Base-by-base conservation (phyloP, 2,113 vertebrate genomes). In the Anhinga rufa region DNA sequence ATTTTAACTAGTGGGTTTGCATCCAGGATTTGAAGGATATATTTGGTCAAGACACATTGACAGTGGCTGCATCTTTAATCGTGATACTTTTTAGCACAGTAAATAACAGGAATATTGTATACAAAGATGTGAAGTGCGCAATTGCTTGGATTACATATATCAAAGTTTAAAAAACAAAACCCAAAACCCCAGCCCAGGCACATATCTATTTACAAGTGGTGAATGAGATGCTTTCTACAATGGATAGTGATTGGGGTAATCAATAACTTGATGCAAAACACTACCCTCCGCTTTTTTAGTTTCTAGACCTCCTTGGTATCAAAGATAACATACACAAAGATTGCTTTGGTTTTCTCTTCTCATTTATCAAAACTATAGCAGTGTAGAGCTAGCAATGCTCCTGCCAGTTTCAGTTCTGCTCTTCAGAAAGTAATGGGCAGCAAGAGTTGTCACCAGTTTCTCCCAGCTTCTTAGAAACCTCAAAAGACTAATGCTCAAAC, bases 351-450 rank as follows among this genome's bases (percentile, higher is more conserved):
- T 91, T 91, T 93, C 83, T 76, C 26, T 76, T 84, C 75, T 77
- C 26, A 44, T 91, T 93, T 90, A 65, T 74, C 81, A 80, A 51
- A 72, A 54, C 11, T 4, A 9, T 1, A 70, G 46, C 49, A 80
- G 36, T 22, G 34, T 25, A 82, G 42, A 85, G 38, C 38, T 34
- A 66, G 84, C 29, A 66, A 17, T 6, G 21, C 21, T 89, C 66
- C 74, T 90, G 81, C 66, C 92, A 90, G 70, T 54, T 95, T 88
- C 78, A 69, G 62, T 88, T 82, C 78, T 88, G 49, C 86, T 93
- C 58, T 66, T 93, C 91, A 96, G 54, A 89, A 85, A 51, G 22
- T 42, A 55, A 57, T 11, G 66, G 78, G 46, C 65, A 95, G 79
- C 78, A 82, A 57, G 68, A 86, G 42, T 44, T 89, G 95, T 74